Evolutionary conservation across 2,888 invertebrate species (phyloP), one percentile per base, ranked within the genome.

Genomic region (Netelia virgata): DNA sequence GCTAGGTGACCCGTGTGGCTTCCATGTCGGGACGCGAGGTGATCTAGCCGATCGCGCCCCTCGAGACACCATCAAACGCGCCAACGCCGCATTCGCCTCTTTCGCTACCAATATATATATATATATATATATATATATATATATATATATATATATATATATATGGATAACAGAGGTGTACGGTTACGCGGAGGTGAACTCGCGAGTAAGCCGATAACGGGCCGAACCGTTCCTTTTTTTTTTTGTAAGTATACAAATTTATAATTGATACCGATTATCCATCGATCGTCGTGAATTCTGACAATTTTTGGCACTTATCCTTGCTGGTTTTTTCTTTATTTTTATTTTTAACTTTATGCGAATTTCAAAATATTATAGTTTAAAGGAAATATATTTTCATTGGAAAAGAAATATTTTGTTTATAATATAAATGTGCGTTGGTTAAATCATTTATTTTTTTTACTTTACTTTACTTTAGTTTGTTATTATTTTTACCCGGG

Each of bases 1-100:
- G 87, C 87, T 88, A 91, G 91, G 88, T 89, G 91, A 91, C 91
- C 90, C 87, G 89, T 88, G 76, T 89, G 80, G 89, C 88, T 89
- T 89, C 88, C 89, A 76, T 79, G 80, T 88, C 84, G 87, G 88
- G 88, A 89, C 88, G 88, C 88, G 90, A 91, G 90, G 90, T 90
- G 90, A 91, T 90, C 90, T 90, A 88, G 88, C 76, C 75, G 91
- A 90, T 91, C 91, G 91, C 91, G 90, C 91, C 91, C 91, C 91
- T 91, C 89, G 59, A 80, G 80, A 80, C 82, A 80, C 79, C 80
- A 69, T 59, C 79, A 64, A 73, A 69, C 16, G 23, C 18, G 57
- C 68, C 43, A 75, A 63, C 69, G n/a, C 66, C 70, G 8, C 16
- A 36, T 61, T 66, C 70, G 63, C 77, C 18, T 23, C 55, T 57